A percentile compares a stretch with the other conserved stretches of the same genome.
Evolutionary conservation across 2,797 vertebrate genomes (phyloP).

Genomic region (Dermochelys coriacea): DNA sequence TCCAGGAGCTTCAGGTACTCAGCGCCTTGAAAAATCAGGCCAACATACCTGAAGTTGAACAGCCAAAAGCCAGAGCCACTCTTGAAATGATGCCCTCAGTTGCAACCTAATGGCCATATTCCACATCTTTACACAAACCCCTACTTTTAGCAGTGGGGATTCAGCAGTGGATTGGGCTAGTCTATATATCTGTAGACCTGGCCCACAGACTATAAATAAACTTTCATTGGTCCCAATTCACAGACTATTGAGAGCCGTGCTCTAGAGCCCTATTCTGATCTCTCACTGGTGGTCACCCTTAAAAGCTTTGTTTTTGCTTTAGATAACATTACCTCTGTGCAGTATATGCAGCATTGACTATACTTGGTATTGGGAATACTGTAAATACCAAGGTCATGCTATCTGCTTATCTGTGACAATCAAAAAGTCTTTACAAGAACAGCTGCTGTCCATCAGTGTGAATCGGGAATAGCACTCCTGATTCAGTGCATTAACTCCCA

Average conservation of each 20-base stretch:
- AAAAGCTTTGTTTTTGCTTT: accelerated
- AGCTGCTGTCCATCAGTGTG: accelerated
- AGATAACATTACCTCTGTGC: background rate
- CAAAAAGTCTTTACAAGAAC: background rate
- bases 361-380: background rate
- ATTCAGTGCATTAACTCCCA: background rate
- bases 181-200: background rate
- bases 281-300: background rate
- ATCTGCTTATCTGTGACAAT: background rate
- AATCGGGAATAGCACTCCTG: accelerated
- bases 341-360: background rate
- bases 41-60: background rate
- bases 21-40: background rate
- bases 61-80: background rate
- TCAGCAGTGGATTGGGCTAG: accelerated
- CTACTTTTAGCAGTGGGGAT: background rate
- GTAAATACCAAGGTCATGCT: background rate
- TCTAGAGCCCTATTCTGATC: background rate
- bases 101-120: accelerated
- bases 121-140: background rate
- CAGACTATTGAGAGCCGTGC: background rate
- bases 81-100: accelerated
- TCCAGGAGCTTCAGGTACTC: background rate
- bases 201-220: background rate
- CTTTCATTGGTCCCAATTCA: background rate